These are phyloP conservation scores for Drosophila melanica DNA, from an alignment of 1,140 invertebrate genomes.

Conservation along the genomic window DNA sequence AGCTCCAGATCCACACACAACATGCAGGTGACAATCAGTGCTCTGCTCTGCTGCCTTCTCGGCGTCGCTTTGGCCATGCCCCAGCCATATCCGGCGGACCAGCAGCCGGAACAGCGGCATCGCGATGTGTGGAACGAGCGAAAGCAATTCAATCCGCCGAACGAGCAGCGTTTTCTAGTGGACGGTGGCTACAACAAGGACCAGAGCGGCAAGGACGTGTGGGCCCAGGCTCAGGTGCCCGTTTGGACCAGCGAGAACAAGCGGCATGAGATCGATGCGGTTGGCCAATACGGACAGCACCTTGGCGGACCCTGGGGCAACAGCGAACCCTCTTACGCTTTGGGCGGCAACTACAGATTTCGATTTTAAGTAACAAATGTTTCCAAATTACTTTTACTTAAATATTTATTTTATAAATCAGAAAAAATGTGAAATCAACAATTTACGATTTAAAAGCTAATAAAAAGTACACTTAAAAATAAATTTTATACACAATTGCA, in stretches of 20 bases:
- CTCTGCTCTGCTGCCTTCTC: constrained; percentile 25
- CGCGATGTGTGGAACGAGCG: constrained; percentile 9
- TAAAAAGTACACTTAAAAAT: neutral
- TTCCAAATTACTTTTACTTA: too few relatives aligned
- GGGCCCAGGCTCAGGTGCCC: constrained; percentile 35
- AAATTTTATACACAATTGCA: too few relatives aligned
- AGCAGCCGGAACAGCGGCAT: neutral
- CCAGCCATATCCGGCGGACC: constrained; percentile 5
- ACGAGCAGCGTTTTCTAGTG: constrained; percentile 37
- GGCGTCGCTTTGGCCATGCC: constrained; percentile 24
- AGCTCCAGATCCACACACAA: constrained; percentile 10
- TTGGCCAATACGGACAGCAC: constrained; percentile 60
- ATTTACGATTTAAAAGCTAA: too few relatives aligned
- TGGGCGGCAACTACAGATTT: constrained; percentile 44
- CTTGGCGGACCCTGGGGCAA: constrained; percentile 61
- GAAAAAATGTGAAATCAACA: neutral
- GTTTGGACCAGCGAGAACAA: constrained; percentile 66
- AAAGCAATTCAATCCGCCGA: constrained; percentile 1
- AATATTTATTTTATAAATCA: neutral
- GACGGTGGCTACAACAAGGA: constrained; percentile 38
- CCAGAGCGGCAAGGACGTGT: constrained; percentile 47
- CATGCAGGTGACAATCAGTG: constrained; percentile 29
- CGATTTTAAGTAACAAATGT: constrained; percentile 15
- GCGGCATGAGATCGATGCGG: constrained; percentile 53
- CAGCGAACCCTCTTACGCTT: constrained; percentile 22